Evolutionary conservation across 2,888 invertebrate genomes (phyloP), one percentile per base, ranked within the genome.

Genomic region (Minunthozetes semirufus): DNA sequence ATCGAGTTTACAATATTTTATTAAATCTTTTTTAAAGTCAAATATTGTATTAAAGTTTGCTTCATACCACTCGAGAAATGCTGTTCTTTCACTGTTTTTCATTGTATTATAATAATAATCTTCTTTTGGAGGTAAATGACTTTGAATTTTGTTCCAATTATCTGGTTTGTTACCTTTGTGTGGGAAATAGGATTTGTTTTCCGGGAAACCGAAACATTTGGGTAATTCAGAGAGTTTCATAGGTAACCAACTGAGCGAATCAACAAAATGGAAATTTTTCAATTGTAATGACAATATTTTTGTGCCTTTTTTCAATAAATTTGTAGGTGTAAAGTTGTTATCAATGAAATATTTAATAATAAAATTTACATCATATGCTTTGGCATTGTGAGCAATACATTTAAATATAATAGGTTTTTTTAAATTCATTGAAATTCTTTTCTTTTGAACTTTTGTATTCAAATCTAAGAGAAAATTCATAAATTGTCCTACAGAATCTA

Each of bases 21-120:
- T 48, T 11, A 79, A 72, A 61, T 80, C 78, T 17, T n/a, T n/a
- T n/a, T n/a, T n/a, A 72, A 79, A 78, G 74, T 79, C 70, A 68
- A 80, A 80, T 11, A 50, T 46, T 25, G 75, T 46, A 25, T 70
- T 38, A 33, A 75, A 72, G 22, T 76, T 46, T 19, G 72, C 22
- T 3, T 78, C 38, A 72, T 77, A 74, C 63, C 77, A 75, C 5
- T 71, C 0, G 0, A 59, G 9, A 27, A 75, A 72, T 4, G 9
- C 42, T 11, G 5, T 3, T 8, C 42, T 46, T 22, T 61, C 27
- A 4, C 13, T 15, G 1, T n/a, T 29, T 0, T 42, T 72, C 61
- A 61, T 72, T 15, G 11, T 1, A 2, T 72, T 19, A 0, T 29
- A n/a, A 1, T 33, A 17, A 38, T 59, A 75, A 59, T 19, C 72